Evolutionary conservation across 2,113 vertebrate genomes (phyloP).

Genomic region (Pelodiscus sinensis): DNA sequence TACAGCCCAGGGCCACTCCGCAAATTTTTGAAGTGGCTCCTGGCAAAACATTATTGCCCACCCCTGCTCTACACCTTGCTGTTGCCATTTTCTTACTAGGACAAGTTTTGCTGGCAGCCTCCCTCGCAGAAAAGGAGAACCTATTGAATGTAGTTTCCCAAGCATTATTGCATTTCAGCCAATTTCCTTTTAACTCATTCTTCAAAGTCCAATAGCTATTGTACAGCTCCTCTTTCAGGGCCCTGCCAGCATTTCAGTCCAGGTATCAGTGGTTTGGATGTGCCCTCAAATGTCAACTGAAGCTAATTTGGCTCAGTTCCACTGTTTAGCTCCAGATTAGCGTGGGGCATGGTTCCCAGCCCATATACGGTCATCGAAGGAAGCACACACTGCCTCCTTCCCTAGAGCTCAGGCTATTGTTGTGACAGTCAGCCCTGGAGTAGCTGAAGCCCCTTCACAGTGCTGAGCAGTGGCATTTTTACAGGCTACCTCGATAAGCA

Average conservation of each 20-base stretch:
- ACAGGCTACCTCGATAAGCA: not conserved
- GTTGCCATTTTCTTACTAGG: not conserved
- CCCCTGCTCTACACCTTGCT: not conserved
- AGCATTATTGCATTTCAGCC: not conserved
- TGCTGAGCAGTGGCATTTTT: not conserved
- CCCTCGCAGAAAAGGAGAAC: not conserved
- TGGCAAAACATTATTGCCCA: too few species aligned
- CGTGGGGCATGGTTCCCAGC: not conserved
- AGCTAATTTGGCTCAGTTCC: not conserved
- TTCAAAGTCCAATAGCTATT: not conserved
- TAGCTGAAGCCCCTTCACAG: not conserved
- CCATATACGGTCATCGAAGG: not conserved
- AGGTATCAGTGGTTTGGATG: not conserved
- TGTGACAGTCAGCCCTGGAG: not conserved
- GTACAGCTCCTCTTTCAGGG: not conserved
- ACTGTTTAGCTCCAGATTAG: not conserved
- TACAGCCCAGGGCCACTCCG: too few species aligned
- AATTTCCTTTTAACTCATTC: not conserved
- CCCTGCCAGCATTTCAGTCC: conserved; percentile 6
- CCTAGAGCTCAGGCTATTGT: not conserved
- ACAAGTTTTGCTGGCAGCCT: not conserved
- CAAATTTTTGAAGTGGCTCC: too few species aligned
- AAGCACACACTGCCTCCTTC: not conserved
- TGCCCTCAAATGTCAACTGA: conserved; percentile 1
- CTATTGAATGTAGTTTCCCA: not conserved